Percentiles rank a stretch among this genome's conserved stretches.
phyloP scores from a whole-genome alignment of 2,888 invertebrate species.

The Phortica magna region DNA sequence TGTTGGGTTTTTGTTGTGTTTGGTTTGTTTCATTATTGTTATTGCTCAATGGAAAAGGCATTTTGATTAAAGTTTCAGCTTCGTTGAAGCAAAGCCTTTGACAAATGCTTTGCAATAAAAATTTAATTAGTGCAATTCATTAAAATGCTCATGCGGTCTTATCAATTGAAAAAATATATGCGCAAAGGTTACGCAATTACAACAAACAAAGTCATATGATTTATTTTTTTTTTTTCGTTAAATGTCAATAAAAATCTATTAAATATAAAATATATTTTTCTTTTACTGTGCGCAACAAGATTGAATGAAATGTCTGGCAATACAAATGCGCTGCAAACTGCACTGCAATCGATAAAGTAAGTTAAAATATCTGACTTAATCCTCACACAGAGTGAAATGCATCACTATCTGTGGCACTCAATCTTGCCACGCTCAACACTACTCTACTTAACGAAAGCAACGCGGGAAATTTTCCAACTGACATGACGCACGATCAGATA shows the following conservation, averaged over 20 bases:
- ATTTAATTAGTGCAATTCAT: conserved; percentile 11
- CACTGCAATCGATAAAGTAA: not conserved
- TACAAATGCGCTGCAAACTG: not conserved
- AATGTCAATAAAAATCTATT: not conserved
- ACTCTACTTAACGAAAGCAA: not conserved
- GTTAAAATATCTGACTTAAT: not conserved
- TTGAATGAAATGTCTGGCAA: too few relatives aligned
- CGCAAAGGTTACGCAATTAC: too few relatives aligned
- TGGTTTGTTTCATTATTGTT: not conserved
- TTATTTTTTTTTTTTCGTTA: too few relatives aligned
- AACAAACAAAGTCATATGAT: too few relatives aligned
- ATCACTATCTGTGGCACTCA: conserved; percentile 20
- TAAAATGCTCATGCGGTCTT: not conserved
- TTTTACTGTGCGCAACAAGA: too few relatives aligned
- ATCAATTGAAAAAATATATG: not conserved
- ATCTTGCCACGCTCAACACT: conserved; percentile 9
- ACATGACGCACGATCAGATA: conserved; percentile 63
- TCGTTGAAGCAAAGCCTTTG: conserved; percentile 1
- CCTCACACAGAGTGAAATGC: not conserved
- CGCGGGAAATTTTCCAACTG: conserved; percentile 12
- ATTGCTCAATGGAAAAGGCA: not conserved
- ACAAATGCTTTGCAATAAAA: conserved; percentile 1
- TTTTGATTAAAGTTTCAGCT: conserved; percentile 5
- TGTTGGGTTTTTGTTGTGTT: not conserved
- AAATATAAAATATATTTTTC: too few relatives aligned